Evolutionary conservation across 2,113 vertebrate species (phyloP).

Genomic region (Pangasianodon gigas): DNA sequence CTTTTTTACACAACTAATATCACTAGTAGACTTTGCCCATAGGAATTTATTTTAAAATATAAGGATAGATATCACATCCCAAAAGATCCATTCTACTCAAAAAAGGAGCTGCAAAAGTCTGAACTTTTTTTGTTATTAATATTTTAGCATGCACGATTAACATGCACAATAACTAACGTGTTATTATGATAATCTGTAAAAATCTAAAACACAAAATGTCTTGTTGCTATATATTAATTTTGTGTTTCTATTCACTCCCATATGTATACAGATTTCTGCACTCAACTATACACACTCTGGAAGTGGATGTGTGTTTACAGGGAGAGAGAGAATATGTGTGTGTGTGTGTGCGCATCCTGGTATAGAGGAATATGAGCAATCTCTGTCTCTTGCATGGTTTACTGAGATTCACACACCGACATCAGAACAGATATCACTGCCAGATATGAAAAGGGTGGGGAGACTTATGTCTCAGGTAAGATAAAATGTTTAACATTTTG

Average conservation of each 20-base stretch:
- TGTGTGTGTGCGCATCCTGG: background rate
- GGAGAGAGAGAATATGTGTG: background rate
- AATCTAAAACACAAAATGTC: background rate
- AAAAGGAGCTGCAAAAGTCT: background rate
- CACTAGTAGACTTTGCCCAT: background rate
- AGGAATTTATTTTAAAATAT: too few relatives aligned
- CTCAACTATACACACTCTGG: background rate
- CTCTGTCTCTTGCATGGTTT: background rate
- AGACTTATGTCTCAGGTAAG: background rate
- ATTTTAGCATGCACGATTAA: background rate
- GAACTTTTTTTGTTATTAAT: background rate
- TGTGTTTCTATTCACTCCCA: background rate
- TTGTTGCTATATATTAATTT: background rate
- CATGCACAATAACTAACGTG: background rate
- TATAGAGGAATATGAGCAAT: slow-evolving; percentile 15
- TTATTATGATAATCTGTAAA: background rate
- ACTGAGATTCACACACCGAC: background rate
- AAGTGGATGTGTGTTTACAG: background rate
- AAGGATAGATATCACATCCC: background rate
- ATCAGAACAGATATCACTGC: background rate
- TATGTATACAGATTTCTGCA: background rate
- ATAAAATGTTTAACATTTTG: background rate
- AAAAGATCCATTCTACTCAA: background rate
- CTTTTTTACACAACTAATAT: background rate
- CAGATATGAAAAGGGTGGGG: background rate